Conservation (phyloP, 1,140 invertebrate genomes). For the Musca domestica region DNA sequence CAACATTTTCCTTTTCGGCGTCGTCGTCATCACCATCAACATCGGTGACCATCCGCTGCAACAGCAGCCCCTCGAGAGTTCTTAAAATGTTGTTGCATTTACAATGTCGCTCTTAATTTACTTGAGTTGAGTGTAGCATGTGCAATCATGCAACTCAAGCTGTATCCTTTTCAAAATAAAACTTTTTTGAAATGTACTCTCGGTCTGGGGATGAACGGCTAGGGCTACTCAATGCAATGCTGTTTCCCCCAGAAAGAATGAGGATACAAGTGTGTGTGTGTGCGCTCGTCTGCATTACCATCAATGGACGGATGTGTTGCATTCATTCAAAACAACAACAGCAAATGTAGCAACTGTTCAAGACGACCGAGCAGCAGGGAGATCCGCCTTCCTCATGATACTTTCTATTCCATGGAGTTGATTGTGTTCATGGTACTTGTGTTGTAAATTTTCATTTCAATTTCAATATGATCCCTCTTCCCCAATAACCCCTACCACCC, state of each 20-base stretch:
- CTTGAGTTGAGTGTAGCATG: slow-evolving; percentile 21
- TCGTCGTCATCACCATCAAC: not conserved
- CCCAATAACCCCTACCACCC: not conserved
- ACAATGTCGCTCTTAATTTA: slow-evolving; percentile 25
- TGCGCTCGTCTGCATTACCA: not conserved
- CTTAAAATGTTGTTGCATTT: slow-evolving; percentile 9
- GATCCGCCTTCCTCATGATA: no score
- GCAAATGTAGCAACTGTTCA: no score
- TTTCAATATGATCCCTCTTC: no score
- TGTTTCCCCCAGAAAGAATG: not conserved
- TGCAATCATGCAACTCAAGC: slow-evolving; percentile 20
- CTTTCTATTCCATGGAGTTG: no score
- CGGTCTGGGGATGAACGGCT: no score
- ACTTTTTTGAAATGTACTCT: slow-evolving; percentile 11
- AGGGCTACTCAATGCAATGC: not conserved
- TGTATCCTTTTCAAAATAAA: slow-evolving; percentile 22
- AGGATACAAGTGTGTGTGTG: no score
- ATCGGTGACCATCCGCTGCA: not conserved
- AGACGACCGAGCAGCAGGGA: no score
- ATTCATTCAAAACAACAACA: no score
- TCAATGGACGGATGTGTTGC: not conserved
- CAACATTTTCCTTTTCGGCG: not conserved
- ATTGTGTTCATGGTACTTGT: no score
- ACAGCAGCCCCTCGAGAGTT: slow-evolving; percentile 13
- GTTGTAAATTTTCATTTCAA: no score